phyloP scores from a whole-genome alignment of 2,113 vertebrate species.

The Thamnaconus septentrionalis region DNA sequence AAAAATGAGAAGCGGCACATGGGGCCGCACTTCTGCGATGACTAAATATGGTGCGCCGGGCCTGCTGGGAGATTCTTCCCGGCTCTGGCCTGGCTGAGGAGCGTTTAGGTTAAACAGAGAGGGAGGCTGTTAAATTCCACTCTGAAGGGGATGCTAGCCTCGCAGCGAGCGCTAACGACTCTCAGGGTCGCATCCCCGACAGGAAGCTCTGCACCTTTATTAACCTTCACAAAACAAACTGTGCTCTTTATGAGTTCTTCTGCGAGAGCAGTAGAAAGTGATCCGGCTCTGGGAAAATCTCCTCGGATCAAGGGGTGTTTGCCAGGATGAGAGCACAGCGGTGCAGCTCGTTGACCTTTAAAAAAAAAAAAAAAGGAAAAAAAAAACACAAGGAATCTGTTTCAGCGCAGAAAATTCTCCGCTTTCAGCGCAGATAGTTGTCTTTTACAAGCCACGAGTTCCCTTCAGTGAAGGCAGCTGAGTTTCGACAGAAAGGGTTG shows the following conservation, averaged over 20 bases:
- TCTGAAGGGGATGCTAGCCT: constrained; percentile 32
- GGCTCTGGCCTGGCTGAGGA: constrained; percentile 61
- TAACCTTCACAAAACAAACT: background rate
- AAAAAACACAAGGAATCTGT: constrained; percentile 21
- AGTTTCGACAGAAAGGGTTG: constrained; percentile 57
- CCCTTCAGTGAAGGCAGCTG: constrained; percentile 28
- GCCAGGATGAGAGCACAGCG: constrained; percentile 33
- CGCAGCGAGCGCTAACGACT: constrained; percentile 12
- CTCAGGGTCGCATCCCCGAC: constrained; percentile 6
- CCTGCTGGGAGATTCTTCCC: constrained; percentile 56
- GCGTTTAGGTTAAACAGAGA: constrained; percentile 64
- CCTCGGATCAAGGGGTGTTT: constrained; percentile 4
- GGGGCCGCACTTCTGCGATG: constrained; percentile 53
- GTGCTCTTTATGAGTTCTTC: background rate
- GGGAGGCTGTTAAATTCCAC: constrained; percentile 53
- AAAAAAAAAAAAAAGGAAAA: background rate
- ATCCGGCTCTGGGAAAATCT: background rate
- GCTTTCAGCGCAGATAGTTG: constrained; percentile 30
- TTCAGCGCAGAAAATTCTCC: constrained; percentile 26
- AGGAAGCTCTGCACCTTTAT: background rate
- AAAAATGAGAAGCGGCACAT: constrained; percentile 45
- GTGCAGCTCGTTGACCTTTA: constrained; percentile 37
- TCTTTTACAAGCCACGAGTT: constrained; percentile 52
- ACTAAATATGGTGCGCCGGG: constrained; percentile 74
- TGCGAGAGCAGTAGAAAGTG: background rate